Conservation (phyloP, 2,113 vertebrate species). For the Aspidoscelis tigris region DNA sequence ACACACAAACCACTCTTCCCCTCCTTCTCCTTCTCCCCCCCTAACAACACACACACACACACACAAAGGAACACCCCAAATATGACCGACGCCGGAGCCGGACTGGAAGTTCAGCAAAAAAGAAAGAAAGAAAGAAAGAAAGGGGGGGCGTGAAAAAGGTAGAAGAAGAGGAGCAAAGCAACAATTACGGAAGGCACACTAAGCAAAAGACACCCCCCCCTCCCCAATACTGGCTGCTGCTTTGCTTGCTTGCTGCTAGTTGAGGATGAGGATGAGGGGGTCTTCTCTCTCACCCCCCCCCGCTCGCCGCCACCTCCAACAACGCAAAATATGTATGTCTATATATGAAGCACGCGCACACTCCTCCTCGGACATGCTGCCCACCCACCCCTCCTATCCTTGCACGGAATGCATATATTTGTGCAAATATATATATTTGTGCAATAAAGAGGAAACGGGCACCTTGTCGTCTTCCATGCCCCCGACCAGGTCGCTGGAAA, state of each 20-base stretch:
- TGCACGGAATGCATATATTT: background rate
- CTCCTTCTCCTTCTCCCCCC: background rate
- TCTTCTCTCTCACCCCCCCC: background rate
- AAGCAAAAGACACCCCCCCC: slow-evolving; percentile 22
- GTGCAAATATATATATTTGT: background rate
- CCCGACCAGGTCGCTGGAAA: slow-evolving; percentile 14
- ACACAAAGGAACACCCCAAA: slow-evolving; percentile 36
- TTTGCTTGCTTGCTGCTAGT: background rate
- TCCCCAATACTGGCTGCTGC: background rate
- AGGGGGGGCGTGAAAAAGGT: background rate
- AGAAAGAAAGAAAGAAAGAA: no score
- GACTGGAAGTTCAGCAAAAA: slow-evolving; percentile 74
- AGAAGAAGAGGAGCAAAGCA: background rate
- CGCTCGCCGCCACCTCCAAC: no score
- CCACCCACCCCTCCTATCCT: background rate
- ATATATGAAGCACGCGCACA: background rate
- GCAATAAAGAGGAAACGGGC: slow-evolving; percentile 42
- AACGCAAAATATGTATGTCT: no score
- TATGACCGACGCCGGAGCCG: slow-evolving; percentile 22
- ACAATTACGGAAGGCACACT: no score
- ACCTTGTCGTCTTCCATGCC: slow-evolving; percentile 62
- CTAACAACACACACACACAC: background rate
- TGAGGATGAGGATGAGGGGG: no score
- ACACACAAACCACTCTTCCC: slow-evolving; percentile 7
- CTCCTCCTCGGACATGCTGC: background rate